phyloP scores from a whole-genome alignment of 2,888 invertebrate genomes.

The Eilema griseolum region DNA sequence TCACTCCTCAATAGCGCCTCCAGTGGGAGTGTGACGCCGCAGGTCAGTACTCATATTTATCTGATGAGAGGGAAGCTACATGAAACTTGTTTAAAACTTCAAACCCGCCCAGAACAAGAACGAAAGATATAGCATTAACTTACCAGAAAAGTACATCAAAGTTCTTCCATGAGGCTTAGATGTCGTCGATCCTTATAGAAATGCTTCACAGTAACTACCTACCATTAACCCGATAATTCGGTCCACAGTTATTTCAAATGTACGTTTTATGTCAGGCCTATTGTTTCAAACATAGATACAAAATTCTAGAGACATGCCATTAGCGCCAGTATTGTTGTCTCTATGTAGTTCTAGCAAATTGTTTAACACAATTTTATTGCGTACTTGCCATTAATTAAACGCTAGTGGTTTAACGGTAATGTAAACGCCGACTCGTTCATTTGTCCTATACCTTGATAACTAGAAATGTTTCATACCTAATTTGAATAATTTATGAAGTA shows the following conservation, averaged over 20 bases:
- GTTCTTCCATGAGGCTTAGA: too few relatives aligned
- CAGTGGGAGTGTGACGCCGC: slow-evolving; percentile 87
- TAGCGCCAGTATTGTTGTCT: too few relatives aligned
- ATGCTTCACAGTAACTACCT: too few relatives aligned
- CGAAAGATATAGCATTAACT: too few relatives aligned
- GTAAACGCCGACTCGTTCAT: too few relatives aligned
- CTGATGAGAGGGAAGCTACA: background rate
- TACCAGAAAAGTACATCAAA: too few relatives aligned
- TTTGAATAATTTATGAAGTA: background rate
- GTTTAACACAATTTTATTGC: background rate
- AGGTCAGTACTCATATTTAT: slow-evolving; percentile 62
- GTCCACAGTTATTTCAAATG: background rate
- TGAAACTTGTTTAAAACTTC: background rate
- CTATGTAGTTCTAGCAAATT: background rate
- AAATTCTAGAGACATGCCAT: background rate
- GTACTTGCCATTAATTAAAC: background rate
- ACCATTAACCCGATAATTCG: too few relatives aligned
- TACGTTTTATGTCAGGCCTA: background rate
- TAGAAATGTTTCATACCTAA: background rate
- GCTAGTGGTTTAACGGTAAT: background rate
- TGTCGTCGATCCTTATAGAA: too few relatives aligned
- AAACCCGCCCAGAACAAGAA: too few relatives aligned
- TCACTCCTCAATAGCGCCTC: slow-evolving; percentile 87
- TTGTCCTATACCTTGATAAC: background rate
- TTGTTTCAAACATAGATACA: background rate